Percentiles rank a stretch among this genome's conserved stretches.
phyloP scores from a whole-genome alignment of 2,113 vertebrate genomes.

The Thamnaconus septentrionalis region DNA sequence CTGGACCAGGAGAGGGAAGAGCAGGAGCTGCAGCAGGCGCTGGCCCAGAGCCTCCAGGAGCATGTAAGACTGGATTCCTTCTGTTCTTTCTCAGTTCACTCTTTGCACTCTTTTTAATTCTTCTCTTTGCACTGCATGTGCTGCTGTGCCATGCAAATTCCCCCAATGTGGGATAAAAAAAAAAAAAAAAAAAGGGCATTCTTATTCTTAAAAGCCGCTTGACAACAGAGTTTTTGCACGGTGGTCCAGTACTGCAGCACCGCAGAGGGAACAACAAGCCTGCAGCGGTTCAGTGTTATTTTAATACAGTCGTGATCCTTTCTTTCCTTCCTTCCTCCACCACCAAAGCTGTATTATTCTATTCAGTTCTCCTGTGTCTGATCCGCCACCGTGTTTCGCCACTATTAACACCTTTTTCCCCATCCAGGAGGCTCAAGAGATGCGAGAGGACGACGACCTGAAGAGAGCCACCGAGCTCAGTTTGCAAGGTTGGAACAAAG shows the following conservation, averaged over 20 bases:
- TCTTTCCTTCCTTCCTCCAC: too few species aligned
- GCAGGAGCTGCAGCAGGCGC: slow-evolving; percentile 94
- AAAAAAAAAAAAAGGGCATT: too few species aligned
- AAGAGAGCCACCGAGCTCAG: slow-evolving; percentile 98
- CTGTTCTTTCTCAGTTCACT: neutral
- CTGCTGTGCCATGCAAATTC: too few species aligned
- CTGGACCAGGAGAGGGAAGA: slow-evolving; percentile 94
- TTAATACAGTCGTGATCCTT: too few species aligned
- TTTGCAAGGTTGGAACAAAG: slow-evolving; percentile 84
- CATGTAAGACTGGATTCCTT: slow-evolving; percentile 80
- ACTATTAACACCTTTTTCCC: neutral
- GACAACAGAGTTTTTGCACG: too few species aligned
- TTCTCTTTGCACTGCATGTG: neutral
- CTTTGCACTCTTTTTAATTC: neutral
- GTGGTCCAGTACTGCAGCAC: too few species aligned
- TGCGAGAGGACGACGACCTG: slow-evolving; percentile 96
- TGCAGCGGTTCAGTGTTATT: too few species aligned
- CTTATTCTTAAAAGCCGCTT: too few species aligned
- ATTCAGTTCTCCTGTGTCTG: neutral
- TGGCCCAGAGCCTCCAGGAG: slow-evolving; percentile 97
- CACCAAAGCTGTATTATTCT: neutral
- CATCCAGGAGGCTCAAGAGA: slow-evolving; percentile 91
- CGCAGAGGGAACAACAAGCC: too few species aligned
- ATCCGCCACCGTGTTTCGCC: too few species aligned
- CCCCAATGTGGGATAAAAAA: too few species aligned